Conservation (phyloP, 2,797 vertebrate species). For the Streptopelia turtur region DNA sequence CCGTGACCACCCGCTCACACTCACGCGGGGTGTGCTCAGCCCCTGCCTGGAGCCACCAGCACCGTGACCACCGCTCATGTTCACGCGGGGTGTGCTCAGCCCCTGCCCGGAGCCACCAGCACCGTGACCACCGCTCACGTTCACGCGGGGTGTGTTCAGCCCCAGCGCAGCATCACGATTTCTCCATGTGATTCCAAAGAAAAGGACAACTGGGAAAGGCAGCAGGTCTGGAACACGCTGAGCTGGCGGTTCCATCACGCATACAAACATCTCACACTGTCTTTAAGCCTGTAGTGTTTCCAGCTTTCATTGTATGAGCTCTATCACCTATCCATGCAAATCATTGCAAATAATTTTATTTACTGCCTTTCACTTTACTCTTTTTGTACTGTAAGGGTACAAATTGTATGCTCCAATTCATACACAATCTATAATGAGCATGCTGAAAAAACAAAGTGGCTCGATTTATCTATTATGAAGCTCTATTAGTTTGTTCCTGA, state of each 20-base stretch:
- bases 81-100: too few species aligned
- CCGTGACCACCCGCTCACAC: too few species aligned
- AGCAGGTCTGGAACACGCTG: background rate
- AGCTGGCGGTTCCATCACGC: background rate
- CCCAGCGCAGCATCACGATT: background rate
- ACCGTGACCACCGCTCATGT: too few species aligned
- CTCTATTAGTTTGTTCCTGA: background rate
- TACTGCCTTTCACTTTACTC: background rate
- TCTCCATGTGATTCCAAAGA: background rate
- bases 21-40: background rate
- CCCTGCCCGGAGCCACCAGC: too few species aligned
- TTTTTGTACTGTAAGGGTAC: background rate
- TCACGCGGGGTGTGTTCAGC: background rate
- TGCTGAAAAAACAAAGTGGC: background rate
- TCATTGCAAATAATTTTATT: background rate
- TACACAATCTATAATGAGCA: rapidly evolving
- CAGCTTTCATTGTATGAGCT: background rate
- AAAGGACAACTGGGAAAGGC: background rate
- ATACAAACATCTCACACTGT: background rate
- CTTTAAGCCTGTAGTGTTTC: background rate
- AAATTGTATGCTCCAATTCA: background rate
- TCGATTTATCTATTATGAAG: background rate
- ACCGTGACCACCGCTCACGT: too few species aligned
- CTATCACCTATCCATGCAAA: background rate
- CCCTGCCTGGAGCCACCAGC: background rate